Evolutionary conservation across 2,113 vertebrate genomes (phyloP), one percentile per base, ranked within the genome.

Genomic region (Vicugna pacos): DNA sequence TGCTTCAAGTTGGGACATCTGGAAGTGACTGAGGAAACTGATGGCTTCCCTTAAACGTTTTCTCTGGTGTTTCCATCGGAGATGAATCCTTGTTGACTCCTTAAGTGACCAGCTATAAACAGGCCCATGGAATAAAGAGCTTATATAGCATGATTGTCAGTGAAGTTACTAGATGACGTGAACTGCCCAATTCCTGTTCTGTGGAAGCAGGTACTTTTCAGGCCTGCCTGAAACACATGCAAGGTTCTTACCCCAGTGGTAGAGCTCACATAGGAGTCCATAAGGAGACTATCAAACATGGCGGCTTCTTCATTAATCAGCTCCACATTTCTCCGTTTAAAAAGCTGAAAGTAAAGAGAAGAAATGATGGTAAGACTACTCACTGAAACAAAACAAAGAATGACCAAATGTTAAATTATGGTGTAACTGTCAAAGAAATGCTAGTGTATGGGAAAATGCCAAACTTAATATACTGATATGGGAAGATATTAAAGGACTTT

Each of bases 271-370:
- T 98, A 99, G 16, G 99, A 98, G 94, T 99, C 99, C 98, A 99
- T 99, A 65, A 99, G 98, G 52, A 99, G 99, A 95, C 98, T 99
- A 92, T 99, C 99, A 20, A 99, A 99, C 99, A 99, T 99, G 97
- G 99, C 98, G 0, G 99, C 98, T 92, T 99, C 99, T 97, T 99
- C 99, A 97, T 98, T 99, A 91, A 99, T 99, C 94, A 99, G 1
- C 81, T 99, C 99, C 97, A 99, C 99, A 30, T 99, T 99, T 98
- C 99, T 99, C 90, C 99, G 99, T 97, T 99, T 99, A 98, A 99
- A 99, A 96, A 99, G 99, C 99, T 99, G 98, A 92, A 65, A 97
- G 84, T 48, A 95, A 87, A 94, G 52, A 82, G 42, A 92, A 84
- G 50, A 93, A 14, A 95, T 9, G 84, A 16, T 67, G 16, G 35